phyloP scores from a whole-genome alignment of 2,797 vertebrate genomes.

The Chelon labrosus region DNA sequence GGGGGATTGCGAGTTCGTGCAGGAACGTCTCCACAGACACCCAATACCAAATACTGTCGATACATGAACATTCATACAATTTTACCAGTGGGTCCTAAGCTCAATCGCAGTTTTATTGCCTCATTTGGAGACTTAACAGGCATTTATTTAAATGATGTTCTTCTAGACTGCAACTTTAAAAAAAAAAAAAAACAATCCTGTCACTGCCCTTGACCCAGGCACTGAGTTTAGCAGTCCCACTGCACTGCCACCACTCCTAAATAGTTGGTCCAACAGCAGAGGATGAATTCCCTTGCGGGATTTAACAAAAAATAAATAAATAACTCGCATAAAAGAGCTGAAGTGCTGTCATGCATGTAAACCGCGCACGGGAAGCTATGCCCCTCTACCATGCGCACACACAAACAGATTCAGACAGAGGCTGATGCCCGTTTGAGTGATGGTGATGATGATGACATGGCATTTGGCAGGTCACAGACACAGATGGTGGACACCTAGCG shows the following conservation, averaged over 20 bases:
- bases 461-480: slow-evolving; percentile 82
- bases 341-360: slow-evolving; percentile 23
- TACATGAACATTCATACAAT: no score
- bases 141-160: no score
- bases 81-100: no score
- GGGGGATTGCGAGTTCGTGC: no score
- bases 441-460: slow-evolving; percentile 76
- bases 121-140: no score
- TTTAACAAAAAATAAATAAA: slow-evolving; percentile 31
- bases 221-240: slow-evolving; percentile 19
- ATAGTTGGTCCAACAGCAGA: slow-evolving; percentile 36
- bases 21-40: no score
- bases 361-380: slow-evolving; percentile 6
- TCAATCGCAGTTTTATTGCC: no score
- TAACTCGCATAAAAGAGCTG: slow-evolving; percentile 14
- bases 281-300: slow-evolving; percentile 35
- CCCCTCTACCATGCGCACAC: slow-evolving; percentile 1
- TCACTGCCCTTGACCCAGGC: slow-evolving; percentile 33
- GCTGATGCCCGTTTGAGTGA: slow-evolving; percentile 74
- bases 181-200: background rate
- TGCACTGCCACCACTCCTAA: slow-evolving; percentile 17
- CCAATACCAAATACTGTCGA: no score
- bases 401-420: slow-evolving; percentile 34
- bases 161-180: no score
- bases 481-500: slow-evolving; percentile 84